Evolutionary conservation across 2,888 invertebrate genomes (phyloP).

Genomic region (Orthosia gothica): DNA sequence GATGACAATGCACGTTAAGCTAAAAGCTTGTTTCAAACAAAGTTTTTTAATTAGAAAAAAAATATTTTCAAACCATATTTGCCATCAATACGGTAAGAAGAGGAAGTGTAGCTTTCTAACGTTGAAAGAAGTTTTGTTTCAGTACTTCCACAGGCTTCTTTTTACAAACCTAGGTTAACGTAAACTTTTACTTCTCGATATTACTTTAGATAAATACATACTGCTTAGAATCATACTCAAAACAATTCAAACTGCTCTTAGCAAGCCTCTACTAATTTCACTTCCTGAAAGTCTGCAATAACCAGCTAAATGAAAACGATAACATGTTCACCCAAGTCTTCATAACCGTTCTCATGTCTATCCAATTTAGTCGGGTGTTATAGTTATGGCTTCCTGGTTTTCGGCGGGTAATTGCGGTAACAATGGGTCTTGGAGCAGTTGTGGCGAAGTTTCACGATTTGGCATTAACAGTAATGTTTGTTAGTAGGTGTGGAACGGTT

Average conservation of each 20-base stretch:
- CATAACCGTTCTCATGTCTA: conserved; percentile 14
- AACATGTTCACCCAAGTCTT: conserved; percentile 33
- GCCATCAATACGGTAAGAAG: too few relatives aligned
- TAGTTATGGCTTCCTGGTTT: conserved; percentile 27
- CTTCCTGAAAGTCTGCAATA: conserved; percentile 10
- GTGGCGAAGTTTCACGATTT: background rate
- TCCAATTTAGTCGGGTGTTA: conserved; percentile 29
- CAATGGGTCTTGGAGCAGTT: background rate
- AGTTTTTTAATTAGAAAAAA: too few relatives aligned
- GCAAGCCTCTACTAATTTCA: background rate
- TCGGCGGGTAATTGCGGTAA: conserved; percentile 9
- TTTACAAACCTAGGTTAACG: background rate
- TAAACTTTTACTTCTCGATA: background rate
- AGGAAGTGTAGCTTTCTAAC: too few relatives aligned
- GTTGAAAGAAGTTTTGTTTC: too few relatives aligned
- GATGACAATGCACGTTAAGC: too few relatives aligned
- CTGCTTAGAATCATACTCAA: background rate
- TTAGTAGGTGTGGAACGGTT: conserved; percentile 1
- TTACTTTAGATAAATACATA: background rate
- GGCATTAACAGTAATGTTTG: conserved; percentile 28
- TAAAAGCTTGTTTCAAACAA: too few relatives aligned
- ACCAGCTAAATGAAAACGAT: conserved; percentile 41
- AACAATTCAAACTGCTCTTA: conserved; percentile 5
- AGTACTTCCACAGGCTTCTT: too few relatives aligned
- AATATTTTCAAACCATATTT: too few relatives aligned